Evolutionary conservation across 2,888 invertebrate species (phyloP), one percentile per base, ranked within the genome.

Genomic region (Tenthredo notha): DNA sequence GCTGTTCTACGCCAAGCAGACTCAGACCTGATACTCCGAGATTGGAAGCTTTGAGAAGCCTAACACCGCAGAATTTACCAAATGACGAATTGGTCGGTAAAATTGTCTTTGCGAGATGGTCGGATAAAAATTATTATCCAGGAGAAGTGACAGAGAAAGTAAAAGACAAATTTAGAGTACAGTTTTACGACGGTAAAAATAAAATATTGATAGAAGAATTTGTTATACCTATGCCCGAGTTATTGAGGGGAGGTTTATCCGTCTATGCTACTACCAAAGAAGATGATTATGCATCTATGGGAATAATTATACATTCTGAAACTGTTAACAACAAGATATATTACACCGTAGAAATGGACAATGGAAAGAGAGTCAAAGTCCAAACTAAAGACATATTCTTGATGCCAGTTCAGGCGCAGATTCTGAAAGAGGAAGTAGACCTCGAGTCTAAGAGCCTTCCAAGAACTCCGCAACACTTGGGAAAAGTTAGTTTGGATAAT

Each of bases 111-210:
- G 96, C 96, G 0, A 95, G 95, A 91, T 96, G 96, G 96, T 95
- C 95, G 0, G 96, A 96, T 90, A 96, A 95, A 88, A 95, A 95
- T 86, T 96, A 96, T 88, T 96, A 96, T 88, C 95, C 96, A 0
- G 96, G 96, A 0, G 95, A 93, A 90, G 95, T 96, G 0, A 91
- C 94, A 12, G 95, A 95, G 87, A 95, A 95, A 77, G 94, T 95
- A 0, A 94, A 95, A 80, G 95, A 95, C 40, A 96, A 96, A 89
- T 96, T 95, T 91, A 93, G 95, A 87, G 95, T 96, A 92, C 95
- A 91, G 21, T 96, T 96, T 88, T 95, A 96, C 84, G 96, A 96
- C 89, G 96, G 95, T 0, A 95, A 95, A 74, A 94, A 93, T 25
- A 96, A 96, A 89, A 93, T 94, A 1, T 91, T 96, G 67, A 91